Base-by-base conservation (phyloP, 2,797 vertebrate genomes). In the Cirrhinus mrigala region DNA sequence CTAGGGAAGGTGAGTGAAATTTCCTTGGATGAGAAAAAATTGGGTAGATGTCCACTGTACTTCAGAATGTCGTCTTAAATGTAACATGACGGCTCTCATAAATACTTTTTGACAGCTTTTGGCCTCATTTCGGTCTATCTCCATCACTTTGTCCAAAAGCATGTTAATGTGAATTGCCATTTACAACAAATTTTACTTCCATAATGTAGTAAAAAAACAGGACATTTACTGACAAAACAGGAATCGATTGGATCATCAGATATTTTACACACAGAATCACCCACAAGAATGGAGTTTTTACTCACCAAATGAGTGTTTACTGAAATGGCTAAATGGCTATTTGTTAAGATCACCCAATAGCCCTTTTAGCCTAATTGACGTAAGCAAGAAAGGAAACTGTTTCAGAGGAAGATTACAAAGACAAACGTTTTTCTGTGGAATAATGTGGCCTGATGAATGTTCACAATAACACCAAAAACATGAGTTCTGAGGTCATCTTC, bases 31-130 rank as follows among this genome's bases (percentile, higher is more conserved):
- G 24, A 52, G 46, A 20, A 52, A 6, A 68, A 52, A 22, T 52
- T 33, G n/a, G 33, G 12, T 62, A 40, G 54, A 29, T 37, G 44
- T 68, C 46, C 24, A 68, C 18, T 66, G 60, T 40, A 18, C 33
- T 78, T 78, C 37, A 54, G 73, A 40, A 60, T 60, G 37, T 24
- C 20, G 3, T 44, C 54, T 78, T 44, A 78, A 7, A 60, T 60
- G 22, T 64, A 22, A 37, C 58, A 22, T 15, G 62, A 52, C 44
- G 52, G 62, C 27, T 80, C 27, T 68, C 29, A 22, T 68, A 15
- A 66, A 80, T 52, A 15, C 20, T 16, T 68, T 52, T 52, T 80
- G 62, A 68, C 44, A 80, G 62, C 46, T 33, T 69, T 20, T 80
- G 37, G 16, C 62, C 62, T 80, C 18, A 68, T 68, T 68, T 80